Conservation (phyloP, 2,113 vertebrate genomes). For the Falcunculus frontatus region DNA sequence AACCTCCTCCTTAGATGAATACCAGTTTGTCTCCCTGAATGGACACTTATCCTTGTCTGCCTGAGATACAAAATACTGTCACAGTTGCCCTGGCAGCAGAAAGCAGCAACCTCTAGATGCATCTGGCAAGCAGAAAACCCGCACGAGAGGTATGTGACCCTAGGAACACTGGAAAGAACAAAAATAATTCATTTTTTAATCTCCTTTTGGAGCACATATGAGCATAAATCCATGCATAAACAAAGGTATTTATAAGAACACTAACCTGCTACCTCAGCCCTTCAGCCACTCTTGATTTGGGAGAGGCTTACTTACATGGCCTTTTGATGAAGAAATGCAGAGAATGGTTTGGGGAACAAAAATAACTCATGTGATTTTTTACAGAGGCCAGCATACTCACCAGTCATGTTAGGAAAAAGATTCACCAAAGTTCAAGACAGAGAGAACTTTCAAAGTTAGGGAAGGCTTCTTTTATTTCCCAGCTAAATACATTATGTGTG, state of each 20-base stretch:
- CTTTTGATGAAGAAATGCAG: neutral
- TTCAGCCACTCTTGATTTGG: neutral
- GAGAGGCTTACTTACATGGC: neutral
- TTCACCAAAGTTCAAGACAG: neutral
- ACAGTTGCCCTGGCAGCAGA: neutral
- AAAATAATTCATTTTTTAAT: neutral
- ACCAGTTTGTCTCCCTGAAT: neutral
- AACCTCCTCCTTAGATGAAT: neutral
- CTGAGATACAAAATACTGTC: neutral
- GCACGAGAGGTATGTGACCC: neutral
- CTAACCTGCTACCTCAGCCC: neutral
- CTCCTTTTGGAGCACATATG: neutral
- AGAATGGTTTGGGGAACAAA: neutral
- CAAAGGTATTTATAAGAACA: neutral
- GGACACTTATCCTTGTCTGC: neutral
- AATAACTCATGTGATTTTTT: neutral
- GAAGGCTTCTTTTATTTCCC: neutral
- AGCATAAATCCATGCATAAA: neutral
- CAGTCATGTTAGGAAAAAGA: neutral
- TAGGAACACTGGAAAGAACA: neutral
- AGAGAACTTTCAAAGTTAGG: neutral
- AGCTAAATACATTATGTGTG: neutral
- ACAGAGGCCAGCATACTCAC: neutral
- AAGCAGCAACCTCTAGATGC: neutral
- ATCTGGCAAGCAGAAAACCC: neutral